These are phyloP conservation scores for Zaprionus davidi DNA, from an alignment of 1,140 invertebrate species.

Conservation along the genomic window DNA sequence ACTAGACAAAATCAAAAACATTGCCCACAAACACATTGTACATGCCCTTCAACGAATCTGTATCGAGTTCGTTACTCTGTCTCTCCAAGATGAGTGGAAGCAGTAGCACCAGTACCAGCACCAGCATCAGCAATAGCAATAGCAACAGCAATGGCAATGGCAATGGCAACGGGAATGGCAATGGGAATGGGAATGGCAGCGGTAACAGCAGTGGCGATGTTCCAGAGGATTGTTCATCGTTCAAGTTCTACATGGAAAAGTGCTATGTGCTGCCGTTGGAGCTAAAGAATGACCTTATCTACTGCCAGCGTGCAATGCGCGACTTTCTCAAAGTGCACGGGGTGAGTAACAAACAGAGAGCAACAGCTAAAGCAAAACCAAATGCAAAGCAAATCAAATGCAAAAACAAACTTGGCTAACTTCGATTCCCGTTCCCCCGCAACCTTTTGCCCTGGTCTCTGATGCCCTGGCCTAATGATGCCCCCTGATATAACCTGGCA, in stretches of 20 bases:
- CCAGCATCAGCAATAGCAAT: slow-evolving; percentile 1
- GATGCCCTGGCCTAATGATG: slow-evolving; percentile 7
- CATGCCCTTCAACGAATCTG: slow-evolving; percentile 24
- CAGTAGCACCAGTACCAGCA: slow-evolving; percentile 12
- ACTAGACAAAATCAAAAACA: slow-evolving; percentile 9
- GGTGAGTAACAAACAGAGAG: slow-evolving; percentile 54
- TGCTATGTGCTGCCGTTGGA: slow-evolving; percentile 74
- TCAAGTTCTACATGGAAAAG: slow-evolving; percentile 71
- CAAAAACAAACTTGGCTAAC: slow-evolving; percentile 19
- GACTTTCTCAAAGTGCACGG: slow-evolving; percentile 79
- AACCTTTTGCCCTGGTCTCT: not conserved
- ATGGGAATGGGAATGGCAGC: not conserved
- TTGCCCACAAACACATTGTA: not conserved
- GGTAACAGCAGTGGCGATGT: slow-evolving; percentile 26
- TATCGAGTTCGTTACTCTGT: slow-evolving; percentile 27
- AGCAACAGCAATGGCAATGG: not conserved
- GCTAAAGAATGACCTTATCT: slow-evolving; percentile 79
- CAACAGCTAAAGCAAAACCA: slow-evolving; percentile 6
- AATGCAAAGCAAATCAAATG: not conserved
- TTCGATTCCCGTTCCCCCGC: slow-evolving; percentile 18
- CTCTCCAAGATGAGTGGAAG: slow-evolving; percentile 39
- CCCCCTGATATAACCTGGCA: slow-evolving; percentile 25
- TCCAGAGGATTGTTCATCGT: slow-evolving; percentile 34
- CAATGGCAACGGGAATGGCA: slow-evolving; percentile 4
- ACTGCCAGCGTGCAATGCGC: slow-evolving; percentile 77